phyloP scores from a whole-genome alignment of 2,888 invertebrate species.

The Chirona hameri region DNA sequence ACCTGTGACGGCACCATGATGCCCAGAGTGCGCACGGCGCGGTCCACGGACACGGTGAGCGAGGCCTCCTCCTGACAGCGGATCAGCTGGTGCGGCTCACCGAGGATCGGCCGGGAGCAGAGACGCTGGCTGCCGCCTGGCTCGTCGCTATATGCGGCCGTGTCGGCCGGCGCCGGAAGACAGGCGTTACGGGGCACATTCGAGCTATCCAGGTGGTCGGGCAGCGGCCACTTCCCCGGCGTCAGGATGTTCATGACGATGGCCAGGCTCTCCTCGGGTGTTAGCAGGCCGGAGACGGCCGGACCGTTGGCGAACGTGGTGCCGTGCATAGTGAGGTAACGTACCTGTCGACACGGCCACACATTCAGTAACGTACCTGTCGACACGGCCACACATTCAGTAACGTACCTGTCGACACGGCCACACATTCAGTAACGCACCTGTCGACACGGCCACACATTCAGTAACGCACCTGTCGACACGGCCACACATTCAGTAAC shows the following conservation, averaged over 20 bases:
- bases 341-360: conserved; percentile 51
- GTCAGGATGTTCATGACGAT: conserved; percentile 79
- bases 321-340: conserved; percentile 73
- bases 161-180: not conserved
- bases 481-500: too few relatives aligned
- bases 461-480: too few relatives aligned
- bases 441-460: too few relatives aligned
- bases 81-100: conserved; percentile 69
- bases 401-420: too few relatives aligned
- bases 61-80: conserved; percentile 64
- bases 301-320: conserved; percentile 81
- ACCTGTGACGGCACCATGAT: conserved; percentile 55
- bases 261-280: conserved; percentile 72
- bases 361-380: too few relatives aligned
- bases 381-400: too few relatives aligned
- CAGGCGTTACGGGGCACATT: conserved; percentile 53
- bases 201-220: conserved; percentile 28
- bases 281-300: conserved; percentile 65
- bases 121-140: conserved; percentile 29
- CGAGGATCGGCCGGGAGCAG: conserved; percentile 44
- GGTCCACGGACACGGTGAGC: conserved; percentile 74
- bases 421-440: too few relatives aligned
- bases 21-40: conserved; percentile 71
- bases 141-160: not conserved
- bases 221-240: conserved; percentile 48